These are phyloP conservation scores for Cyprinodon diabolis DNA, from an alignment of 2,797 vertebrate genomes.

Conservation along the genomic window DNA sequence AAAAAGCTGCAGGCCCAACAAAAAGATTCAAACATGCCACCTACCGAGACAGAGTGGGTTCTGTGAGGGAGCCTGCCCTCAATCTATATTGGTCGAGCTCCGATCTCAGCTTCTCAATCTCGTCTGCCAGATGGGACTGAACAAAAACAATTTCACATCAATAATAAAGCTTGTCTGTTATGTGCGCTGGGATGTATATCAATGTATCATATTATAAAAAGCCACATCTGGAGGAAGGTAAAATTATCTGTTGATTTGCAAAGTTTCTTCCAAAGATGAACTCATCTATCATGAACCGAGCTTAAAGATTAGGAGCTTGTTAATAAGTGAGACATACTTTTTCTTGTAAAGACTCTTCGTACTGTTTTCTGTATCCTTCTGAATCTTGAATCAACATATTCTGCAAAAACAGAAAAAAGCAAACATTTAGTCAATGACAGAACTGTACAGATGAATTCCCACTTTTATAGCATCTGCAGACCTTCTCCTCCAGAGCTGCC, in stretches of 20 bases:
- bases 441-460: background rate
- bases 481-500: conserved; percentile 97
- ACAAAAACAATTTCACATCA: conserved; percentile 43
- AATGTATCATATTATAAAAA: conserved; percentile 1
- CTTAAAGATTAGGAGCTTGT: background rate
- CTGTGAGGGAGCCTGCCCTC: conserved; percentile 93
- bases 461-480: conserved; percentile 48
- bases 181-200: background rate
- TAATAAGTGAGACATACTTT: conserved; percentile 82
- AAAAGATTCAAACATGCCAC: conserved; percentile 15
- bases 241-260: background rate
- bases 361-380: conserved; percentile 94
- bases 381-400: conserved; percentile 98
- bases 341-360: conserved; percentile 96
- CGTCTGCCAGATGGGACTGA: conserved; percentile 93
- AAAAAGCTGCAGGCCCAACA: background rate
- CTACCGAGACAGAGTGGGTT: conserved; percentile 92
- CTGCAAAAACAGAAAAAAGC: conserved; percentile 69
- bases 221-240: too few species aligned
- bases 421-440: background rate
- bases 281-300: conserved; percentile 25
- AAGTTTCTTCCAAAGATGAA: conserved; percentile 15
- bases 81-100: conserved; percentile 95
- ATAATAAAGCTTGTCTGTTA: background rate
- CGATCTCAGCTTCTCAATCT: conserved; percentile 94